phyloP scores from a whole-genome alignment of 1,140 invertebrate species.

The Trichomalopsis sarcophagae region DNA sequence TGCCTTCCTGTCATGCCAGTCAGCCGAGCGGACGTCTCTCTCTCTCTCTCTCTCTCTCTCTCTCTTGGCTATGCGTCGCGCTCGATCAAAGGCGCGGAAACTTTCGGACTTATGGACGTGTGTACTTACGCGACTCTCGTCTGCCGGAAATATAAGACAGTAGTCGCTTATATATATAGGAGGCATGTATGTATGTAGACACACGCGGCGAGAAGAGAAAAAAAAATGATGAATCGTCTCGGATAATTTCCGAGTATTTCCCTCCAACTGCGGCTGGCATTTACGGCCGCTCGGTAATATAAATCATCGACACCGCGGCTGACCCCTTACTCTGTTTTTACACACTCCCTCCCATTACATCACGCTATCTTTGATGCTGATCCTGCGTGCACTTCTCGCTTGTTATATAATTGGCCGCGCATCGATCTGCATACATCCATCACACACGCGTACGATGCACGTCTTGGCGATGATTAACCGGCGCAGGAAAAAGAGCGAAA shows the following conservation, averaged over 20 bases:
- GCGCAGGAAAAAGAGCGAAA: not conserved
- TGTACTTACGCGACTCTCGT: not conserved
- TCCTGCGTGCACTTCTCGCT: no score
- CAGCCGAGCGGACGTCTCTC: not conserved
- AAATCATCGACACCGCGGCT: slow-evolving; percentile 26
- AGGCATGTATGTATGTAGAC: not conserved
- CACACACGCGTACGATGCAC: not conserved
- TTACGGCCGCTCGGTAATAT: slow-evolving; percentile 19
- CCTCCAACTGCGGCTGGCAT: not conserved
- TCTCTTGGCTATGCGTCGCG: not conserved
- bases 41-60: no score
- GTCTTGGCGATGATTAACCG: not conserved
- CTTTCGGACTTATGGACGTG: not conserved
- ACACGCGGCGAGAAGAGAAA: not conserved
- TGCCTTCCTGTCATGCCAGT: slow-evolving; percentile 1
- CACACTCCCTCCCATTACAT: not conserved
- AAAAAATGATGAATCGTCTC: not conserved
- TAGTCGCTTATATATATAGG: no score
- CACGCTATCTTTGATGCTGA: no score
- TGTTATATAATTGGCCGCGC: no score
- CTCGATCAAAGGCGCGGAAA: slow-evolving; percentile 10
- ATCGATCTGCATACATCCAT: not conserved
- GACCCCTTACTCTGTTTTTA: not conserved
- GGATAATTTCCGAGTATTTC: not conserved
- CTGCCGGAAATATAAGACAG: no score